Evolutionary conservation across 37 sponge, comb jelly and placozoan species (phyloP), one percentile per base, ranked within the genome.

Genomic region (Ianthella basta): DNA sequence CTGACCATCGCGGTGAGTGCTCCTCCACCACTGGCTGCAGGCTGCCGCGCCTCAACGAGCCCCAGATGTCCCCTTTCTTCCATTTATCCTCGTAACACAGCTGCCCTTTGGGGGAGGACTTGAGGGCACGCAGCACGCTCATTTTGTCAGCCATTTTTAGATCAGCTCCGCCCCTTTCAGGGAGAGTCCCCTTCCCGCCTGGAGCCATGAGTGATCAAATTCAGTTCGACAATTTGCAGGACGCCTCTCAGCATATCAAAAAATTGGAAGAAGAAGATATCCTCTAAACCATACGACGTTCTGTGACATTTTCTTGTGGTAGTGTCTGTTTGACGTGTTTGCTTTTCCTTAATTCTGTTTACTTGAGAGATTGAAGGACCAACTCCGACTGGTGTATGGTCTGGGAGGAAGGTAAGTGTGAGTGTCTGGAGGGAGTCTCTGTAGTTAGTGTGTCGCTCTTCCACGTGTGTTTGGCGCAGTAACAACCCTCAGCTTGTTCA

Each of bases 191-290:
- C 8, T 44, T 44, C 50, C n/a, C 8, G 3, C 8, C 8, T 10
- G 50, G 6, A 8, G 10, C 1, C 5, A 53, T 75, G 78, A 75
- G 44, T 24, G 37, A 75, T 19, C 20, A 24, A 44, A 44, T 75
- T 13, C 78, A 75, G 25, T 75, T 75, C 25, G 78, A 75, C 25
- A 75, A 75, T 50, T 75, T 75, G 40, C n/a, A 14, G 53, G 78
- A 75, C 20, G 78, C 78, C 37, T 66, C 60, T 12, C 21, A 36
- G 5, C 34, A 41, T 41, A 64, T 82, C 29, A 82, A 27, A 25
- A 60, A 82, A 63, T n/a, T 82, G 24, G 53, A 82, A 82, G 82
- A 63, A 82, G 82, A 82, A 63, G 61, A 82, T 82, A 82, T 82
- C 82, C 65, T 82, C 34, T 59, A 4, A 59, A 79, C 2, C 29